Evolutionary conservation across 2,797 vertebrate species (phyloP), one percentile per base, ranked within the genome.

Genomic region (Periophthalmus magnuspinnatus): DNA sequence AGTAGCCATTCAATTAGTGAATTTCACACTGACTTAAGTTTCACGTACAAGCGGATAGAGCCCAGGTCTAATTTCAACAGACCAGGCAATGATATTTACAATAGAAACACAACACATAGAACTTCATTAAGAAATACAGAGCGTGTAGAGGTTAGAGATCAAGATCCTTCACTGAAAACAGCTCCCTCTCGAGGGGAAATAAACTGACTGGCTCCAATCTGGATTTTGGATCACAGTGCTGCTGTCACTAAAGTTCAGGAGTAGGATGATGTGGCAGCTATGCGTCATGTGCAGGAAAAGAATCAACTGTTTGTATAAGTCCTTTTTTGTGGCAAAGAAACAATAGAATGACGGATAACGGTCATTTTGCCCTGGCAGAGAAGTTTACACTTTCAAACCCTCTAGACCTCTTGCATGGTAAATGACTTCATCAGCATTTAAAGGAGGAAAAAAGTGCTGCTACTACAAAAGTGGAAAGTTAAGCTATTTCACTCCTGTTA

Each of bases 1-100:
- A 79, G 81, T 84, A 77, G 75, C 80, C 70, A 50, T 81, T 91
- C 83, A 84, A 86, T 92, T 89, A 88, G 83, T 63, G 66, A 60
- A 88, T 91, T 86, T 90, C 87, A 90, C 87, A 86, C 84, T 0
- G 77, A 75, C 36, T 90, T 65, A 3, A 54, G 77, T 90, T 90
- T 88, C 84, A 75, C 8, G 50, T 65, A 2, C 71, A 77, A 59
- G 70, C 72, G 36, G 82, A 89, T 80, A 85, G 68, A 69, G 79
- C 32, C 9, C 57, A 55, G 83, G 57, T 89, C 81, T 67, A 50
- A 84, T 89, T 87, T 80, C 87, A 50, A 78, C 47, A 73, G 28
- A 16, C 61, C 28, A 55, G 47, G 62, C 32, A 16, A 52, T 7
- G 28, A 74, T 66, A 78, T 80, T 81, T 70, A 69, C 45, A 19